Base-by-base conservation (phyloP, 1,140 invertebrate species). In the Diachasmimorpha longicaudata region DNA sequence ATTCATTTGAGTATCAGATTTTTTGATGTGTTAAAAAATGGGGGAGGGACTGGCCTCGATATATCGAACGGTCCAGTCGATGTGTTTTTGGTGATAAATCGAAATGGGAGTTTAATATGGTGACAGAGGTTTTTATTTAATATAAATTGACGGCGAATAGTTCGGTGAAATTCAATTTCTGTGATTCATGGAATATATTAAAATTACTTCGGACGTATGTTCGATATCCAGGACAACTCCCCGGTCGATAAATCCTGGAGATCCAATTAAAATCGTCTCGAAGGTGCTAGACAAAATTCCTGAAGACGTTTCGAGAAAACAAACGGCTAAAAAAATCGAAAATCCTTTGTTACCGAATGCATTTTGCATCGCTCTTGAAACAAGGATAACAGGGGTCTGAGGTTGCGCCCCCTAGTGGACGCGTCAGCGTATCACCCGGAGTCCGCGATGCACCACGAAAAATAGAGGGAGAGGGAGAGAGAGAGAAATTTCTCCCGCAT, bases 381-480 rank as follows among this genome's bases (percentile, higher is more conserved):
- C 23, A 8, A 14, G 58, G 58, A 63, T 63, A 63, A 63, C 58
- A 63, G 66, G 66, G 36, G 66, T 68, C 36, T 19, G 66, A 39
- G 66, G 25, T 16, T 37, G 66, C 66, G 36, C 66, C 66, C 66
- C 66, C 66, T 37, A 37, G 36, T 16, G 66, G 66, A 36, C 25
- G 66, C 66, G 66, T 68, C 66, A 11, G 66, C 23, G 66, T 68
- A 68, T 39, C 66, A 68, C 11, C 31, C 9, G 39, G 25, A 52
- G 48, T 52, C 48, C 48, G 48, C n/a, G 25, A 68, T 68, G 36
- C 36, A 68, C 48, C 76, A 78, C 77, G 74, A 79, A 70, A 58
- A 79, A 70, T 36, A 78, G 58, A 78, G 69, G 68, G 71, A 78
- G 58, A 78, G 69, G 68, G 71, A 55, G 31, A 77, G 52, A 69